Conservation (phyloP, 2,888 invertebrate species). For the Eilema depressum region DNA sequence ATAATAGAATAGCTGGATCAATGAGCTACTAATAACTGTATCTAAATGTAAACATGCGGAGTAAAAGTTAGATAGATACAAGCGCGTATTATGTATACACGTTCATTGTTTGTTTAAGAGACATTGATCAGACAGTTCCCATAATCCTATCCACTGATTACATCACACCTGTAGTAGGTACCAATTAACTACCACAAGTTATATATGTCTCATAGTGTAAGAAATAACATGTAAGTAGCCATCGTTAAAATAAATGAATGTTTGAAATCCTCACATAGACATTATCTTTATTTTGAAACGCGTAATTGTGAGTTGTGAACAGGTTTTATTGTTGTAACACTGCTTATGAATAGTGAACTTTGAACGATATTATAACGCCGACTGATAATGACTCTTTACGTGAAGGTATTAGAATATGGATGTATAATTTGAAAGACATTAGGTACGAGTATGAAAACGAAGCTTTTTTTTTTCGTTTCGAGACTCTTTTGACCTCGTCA, state of each 20-base stretch:
- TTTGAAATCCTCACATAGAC: neutral
- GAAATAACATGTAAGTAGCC: neutral
- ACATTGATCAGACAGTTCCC: neutral
- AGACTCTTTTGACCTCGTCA: neutral
- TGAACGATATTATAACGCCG: constrained; percentile 1
- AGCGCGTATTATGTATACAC: neutral
- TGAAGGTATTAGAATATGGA: neutral
- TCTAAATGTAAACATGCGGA: neutral
- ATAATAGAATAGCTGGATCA: neutral
- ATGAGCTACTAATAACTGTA: neutral
- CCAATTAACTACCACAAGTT: neutral
- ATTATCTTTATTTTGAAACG: neutral
- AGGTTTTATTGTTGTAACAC: constrained; percentile 6
- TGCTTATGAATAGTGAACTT: constrained; percentile 10
- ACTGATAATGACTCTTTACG: neutral
- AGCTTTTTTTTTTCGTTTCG: neutral
- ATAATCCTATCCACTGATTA: neutral
- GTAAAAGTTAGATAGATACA: neutral
- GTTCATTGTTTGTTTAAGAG: neutral
- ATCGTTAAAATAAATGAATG: neutral
- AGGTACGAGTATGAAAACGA: too few species aligned
- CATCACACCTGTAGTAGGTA: neutral
- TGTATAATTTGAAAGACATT: neutral
- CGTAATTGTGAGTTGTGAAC: neutral
- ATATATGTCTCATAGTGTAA: neutral